Conservation (phyloP, 2,888 invertebrate species). For the Polyommatus iphigenia region DNA sequence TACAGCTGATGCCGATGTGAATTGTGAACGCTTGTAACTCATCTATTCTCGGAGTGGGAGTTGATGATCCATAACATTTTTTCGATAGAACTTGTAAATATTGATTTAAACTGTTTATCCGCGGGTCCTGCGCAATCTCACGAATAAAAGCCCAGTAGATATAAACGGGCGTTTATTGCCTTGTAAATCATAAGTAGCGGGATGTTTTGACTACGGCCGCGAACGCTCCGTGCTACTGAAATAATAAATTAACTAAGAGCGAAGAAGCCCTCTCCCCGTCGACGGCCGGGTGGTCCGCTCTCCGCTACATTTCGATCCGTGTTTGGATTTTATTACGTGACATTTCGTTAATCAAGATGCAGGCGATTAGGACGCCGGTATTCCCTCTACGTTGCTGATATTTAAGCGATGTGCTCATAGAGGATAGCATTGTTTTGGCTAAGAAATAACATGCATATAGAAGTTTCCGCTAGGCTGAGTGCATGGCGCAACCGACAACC, state of each 20-base stretch:
- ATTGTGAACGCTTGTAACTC: background rate
- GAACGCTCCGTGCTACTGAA: conserved; percentile 63
- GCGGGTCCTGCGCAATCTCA: conserved; percentile 63
- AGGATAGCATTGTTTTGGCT: conserved; percentile 35
- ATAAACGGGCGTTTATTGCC: conserved; percentile 74
- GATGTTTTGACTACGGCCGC: conserved; percentile 73
- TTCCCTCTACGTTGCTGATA: background rate
- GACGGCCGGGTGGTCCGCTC: conserved; percentile 68
- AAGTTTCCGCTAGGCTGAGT: conserved; percentile 67
- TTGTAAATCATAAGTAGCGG: conserved; percentile 72
- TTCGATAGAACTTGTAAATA: conserved; percentile 28
- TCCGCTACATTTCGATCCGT: conserved; percentile 40
- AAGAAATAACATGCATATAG: conserved; percentile 37
- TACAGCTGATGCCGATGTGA: background rate
- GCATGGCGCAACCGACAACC: conserved; percentile 69
- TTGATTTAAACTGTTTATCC: conserved; percentile 36
- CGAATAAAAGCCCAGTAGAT: conserved; percentile 72
- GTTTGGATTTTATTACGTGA: conserved; percentile 30
- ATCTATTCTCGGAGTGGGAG: background rate
- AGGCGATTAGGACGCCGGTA: conserved; percentile 15
- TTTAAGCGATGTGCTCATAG: conserved; percentile 9
- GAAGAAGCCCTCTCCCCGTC: conserved; percentile 64
- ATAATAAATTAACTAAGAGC: conserved; percentile 76
- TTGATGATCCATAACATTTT: conserved; percentile 11
- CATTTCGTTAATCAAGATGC: conserved; percentile 20